Evolutionary conservation across 2,797 vertebrate species (phyloP), one percentile per base, ranked within the genome.

Genomic region (Smutsia gigantea): DNA sequence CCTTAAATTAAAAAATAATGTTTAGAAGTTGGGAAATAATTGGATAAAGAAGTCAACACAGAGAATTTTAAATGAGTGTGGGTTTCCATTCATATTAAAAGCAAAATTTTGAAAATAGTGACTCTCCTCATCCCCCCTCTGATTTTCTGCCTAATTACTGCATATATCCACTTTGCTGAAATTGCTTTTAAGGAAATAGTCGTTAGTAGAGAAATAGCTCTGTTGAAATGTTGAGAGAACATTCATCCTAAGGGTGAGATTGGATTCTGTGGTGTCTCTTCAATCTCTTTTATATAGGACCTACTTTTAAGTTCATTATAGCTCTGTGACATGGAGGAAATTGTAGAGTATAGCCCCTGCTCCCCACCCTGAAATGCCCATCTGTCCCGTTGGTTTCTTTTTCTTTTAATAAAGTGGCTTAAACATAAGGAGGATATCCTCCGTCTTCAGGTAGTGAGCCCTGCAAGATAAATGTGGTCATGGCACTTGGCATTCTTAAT

Each of bases 21-120:
- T 97, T 87, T 94, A 64, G 49, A 91, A 94, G 37, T 87, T 97
- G 83, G 71, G 37, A 93, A 94, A 94, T 94, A 95, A 97, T 96
- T 95, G 88, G 82, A 89, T 96, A 95, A 97, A 83, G 37, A 91
- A 93, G 63, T 94, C 68, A 85, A 82, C 57, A 39, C 39, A 95
- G 78, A 93, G 81, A 92, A 95, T 92, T 95, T 92, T 93, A 94
- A 95, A 86, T 88, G 64, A 93, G 11, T 94, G 7, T 93, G 37
- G 42, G 74, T 96, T 94, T 96, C 9, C 72, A 93, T 91, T 95
- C 75, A 57, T 93, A 66, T 96, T 96, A 93, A 97, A 95, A 97
- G 68, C 64, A 94, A 91, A 96, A 94, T 91, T 74, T 96, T 89
- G n/a, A 93, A 66, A 84, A 83, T 42, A 96, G 66, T 87, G 81